Conservation (phyloP, 2,113 vertebrate species). For the Burhinus oedicnemus region DNA sequence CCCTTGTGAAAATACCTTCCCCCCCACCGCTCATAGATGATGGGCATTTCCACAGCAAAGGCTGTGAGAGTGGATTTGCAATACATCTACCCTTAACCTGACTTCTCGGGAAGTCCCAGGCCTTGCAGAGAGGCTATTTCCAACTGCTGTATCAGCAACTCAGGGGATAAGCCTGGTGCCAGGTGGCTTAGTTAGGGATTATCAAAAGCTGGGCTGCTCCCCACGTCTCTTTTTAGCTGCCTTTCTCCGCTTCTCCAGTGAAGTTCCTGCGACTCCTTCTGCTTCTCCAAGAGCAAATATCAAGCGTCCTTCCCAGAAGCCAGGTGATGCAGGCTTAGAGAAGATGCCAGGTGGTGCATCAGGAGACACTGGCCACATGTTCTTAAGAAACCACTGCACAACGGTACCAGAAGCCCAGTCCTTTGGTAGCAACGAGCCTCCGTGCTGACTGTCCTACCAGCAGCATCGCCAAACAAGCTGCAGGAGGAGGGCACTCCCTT, state of each 20-base stretch:
- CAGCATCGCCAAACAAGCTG: fast-evolving
- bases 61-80: background rate
- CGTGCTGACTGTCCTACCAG: background rate
- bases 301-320: background rate
- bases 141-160: background rate
- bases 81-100: background rate
- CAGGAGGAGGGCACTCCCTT: background rate
- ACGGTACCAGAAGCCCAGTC: fast-evolving
- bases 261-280: background rate
- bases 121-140: background rate
- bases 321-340: fast-evolving
- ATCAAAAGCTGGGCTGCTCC: background rate
- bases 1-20: background rate
- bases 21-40: fast-evolving
- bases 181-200: conserved; percentile 3
- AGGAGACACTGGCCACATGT: background rate
- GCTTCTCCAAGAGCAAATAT: background rate
- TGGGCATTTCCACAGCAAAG: background rate
- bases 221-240: background rate
- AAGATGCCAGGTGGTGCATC: background rate
- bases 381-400: background rate
- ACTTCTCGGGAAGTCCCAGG: background rate
- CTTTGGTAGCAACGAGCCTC: background rate
- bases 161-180: background rate
- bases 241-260: background rate